Evolutionary conservation across 2,888 invertebrate species (phyloP), one percentile per base, ranked within the genome.

Genomic region (Drosophila engyochracea): DNA sequence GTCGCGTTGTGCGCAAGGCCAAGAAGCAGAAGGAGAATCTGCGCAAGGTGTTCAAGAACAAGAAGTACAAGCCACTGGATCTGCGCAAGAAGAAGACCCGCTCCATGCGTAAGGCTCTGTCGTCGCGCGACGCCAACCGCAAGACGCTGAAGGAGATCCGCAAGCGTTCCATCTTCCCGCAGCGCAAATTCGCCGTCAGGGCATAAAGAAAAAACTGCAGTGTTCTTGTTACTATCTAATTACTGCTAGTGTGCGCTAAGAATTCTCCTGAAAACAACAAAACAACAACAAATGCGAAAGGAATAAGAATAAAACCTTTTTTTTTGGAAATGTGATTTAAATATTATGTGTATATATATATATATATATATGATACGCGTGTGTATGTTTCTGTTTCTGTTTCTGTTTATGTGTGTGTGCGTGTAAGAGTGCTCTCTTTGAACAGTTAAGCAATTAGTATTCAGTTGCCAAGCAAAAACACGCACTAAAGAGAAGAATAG

Each of bases 21-120:
- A 99, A 99, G 94, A 99, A 98, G 93, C 99, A 99, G 94, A 99
- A 99, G 95, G 98, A 98, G 87, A 99, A 99, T 93, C 95, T 99
- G 85, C 95, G 98, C 71, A 98, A 98, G 92, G 96, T 98, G 85
- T 99, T 98, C 94, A 97, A 97, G 94, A 96, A 97, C 93, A 99
- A 99, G 94, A 98, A 98, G 93, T 98, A 97, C 95, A 98, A 98
- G 96, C 99, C 99, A 76, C 95, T 99, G 93, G 99, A 99, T 94
- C 95, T 99, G 92, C 96, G 99, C 93, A 97, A 96, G 74, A 99
- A 99, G 96, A 98, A 98, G 95, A 99, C 99, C 41, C 96, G 99
- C 89, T 98, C 99, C 67, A 97, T 99, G 94, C 96, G 99, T 76
- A 96, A 99, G 89, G 97, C 97, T 76, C 95, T 99, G 55, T 98